A percentile compares a stretch with the other conserved stretches of the same genome.
Evolutionary conservation across 2,888 invertebrate genomes (phyloP).

Genomic region (Bellardia pandia): DNA sequence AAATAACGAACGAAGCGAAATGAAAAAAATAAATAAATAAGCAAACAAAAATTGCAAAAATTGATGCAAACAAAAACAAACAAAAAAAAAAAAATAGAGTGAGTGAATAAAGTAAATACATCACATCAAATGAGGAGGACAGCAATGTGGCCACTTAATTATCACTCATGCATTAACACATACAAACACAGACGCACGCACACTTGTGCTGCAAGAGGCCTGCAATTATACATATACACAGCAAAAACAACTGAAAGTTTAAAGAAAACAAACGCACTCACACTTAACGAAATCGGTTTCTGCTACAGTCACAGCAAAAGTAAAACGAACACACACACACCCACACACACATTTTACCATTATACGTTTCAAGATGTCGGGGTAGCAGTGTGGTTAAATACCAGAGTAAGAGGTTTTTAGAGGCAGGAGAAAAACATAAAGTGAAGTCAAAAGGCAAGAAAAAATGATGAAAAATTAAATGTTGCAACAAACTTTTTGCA

Average conservation of each 20-base stretch:
- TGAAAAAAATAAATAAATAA: conserved; percentile 17
- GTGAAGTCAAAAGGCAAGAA: conserved; percentile 63
- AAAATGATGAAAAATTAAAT: conserved; percentile 63
- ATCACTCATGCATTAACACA: conserved; percentile 75
- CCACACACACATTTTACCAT: conserved; percentile 31
- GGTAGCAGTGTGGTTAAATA: not conserved
- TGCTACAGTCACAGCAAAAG: not conserved
- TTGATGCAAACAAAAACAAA: not conserved
- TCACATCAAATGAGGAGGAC: conserved; percentile 67
- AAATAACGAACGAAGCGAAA: conserved; percentile 27
- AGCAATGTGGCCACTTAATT: conserved; percentile 77
- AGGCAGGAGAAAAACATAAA: not conserved
- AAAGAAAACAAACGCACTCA: conserved; percentile 41
- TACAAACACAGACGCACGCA: conserved; percentile 23
- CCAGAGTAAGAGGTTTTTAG: not conserved
- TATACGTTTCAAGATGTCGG: conserved; percentile 15
- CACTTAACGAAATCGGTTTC: conserved; percentile 12
- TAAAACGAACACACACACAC: not conserved
- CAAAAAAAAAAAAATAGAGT: conserved; percentile 15
- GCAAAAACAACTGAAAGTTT: not conserved
- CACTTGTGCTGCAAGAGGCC: conserved; percentile 45
- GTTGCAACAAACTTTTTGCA: conserved; percentile 67
- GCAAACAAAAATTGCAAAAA: conserved; percentile 23
- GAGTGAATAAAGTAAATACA: conserved; percentile 46
- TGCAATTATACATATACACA: conserved; percentile 41